These are phyloP conservation scores for Drosophila carrolli DNA, from an alignment of 1,140 invertebrate species.

Conservation along the genomic window DNA sequence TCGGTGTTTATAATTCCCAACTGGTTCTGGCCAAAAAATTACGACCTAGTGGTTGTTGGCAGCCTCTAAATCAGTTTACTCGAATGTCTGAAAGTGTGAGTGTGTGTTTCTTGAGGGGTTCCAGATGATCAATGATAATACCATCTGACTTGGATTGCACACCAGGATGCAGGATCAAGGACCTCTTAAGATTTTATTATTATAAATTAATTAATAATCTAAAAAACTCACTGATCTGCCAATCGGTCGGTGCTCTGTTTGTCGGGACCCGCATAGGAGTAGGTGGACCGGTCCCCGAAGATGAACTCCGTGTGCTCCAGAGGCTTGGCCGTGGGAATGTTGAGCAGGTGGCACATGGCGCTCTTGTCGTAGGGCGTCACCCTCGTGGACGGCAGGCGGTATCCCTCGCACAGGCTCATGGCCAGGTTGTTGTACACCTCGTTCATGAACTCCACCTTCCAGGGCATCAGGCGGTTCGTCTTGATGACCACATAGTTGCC, in stretches of 20 bases:
- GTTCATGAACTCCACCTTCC: constrained; percentile 78
- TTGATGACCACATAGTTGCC: constrained; percentile 70
- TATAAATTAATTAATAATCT: no score
- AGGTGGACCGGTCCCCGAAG: constrained; percentile 68
- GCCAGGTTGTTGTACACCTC: constrained; percentile 79
- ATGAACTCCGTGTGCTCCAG: constrained; percentile 51
- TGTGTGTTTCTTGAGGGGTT: no score
- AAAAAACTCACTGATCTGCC: constrained; percentile 39
- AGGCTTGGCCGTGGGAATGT: constrained; percentile 35
- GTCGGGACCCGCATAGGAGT: constrained; percentile 4
- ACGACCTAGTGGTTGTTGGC: no score
- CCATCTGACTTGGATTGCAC: no score
- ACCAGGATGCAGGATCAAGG: no score
- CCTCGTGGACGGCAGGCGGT: constrained; percentile 27
- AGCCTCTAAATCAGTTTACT: no score
- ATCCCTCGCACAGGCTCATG: constrained; percentile 58
- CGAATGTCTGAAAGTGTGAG: no score
- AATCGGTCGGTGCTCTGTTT: constrained; percentile 19
- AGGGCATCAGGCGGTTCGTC: constrained; percentile 72
- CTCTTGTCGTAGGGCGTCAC: constrained; percentile 54
- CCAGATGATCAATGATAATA: no score
- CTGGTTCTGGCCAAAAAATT: no score
- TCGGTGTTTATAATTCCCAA: no score
- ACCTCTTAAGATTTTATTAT: no score
- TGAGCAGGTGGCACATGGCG: constrained; percentile 59